Conservation (phyloP, 2,113 vertebrate genomes). For the Vulpes lagopus region DNA sequence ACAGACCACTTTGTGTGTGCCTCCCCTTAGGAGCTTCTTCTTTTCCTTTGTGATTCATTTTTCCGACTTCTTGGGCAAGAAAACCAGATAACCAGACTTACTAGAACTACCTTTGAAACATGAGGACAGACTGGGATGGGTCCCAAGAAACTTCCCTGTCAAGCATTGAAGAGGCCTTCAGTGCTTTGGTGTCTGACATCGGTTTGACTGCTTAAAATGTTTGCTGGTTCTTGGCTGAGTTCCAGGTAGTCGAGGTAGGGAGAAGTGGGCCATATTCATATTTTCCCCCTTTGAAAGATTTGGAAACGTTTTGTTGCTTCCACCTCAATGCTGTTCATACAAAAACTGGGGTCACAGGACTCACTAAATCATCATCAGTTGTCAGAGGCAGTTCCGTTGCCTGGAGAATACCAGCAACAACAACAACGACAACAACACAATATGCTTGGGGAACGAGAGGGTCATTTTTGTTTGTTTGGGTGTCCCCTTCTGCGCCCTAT, state of each 20-base stretch:
- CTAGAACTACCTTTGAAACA: neutral
- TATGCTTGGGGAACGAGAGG: neutral
- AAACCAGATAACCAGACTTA: constrained; percentile 40
- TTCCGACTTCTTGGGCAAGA: constrained; percentile 43
- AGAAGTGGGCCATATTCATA: constrained; percentile 18
- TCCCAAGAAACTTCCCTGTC: neutral
- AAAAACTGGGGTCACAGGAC: neutral
- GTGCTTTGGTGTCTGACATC: neutral
- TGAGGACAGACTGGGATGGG: neutral
- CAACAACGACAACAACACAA: neutral
- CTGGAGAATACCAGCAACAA: constrained; percentile 28
- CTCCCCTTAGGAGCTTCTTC: neutral
- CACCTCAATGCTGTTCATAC: constrained; percentile 24
- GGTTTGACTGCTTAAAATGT: neutral
- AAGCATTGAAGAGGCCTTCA: neutral
- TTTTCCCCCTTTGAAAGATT: neutral
- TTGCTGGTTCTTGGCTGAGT: constrained; percentile 16
- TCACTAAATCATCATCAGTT: neutral
- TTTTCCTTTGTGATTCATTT: constrained; percentile 16
- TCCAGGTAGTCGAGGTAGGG: constrained; percentile 1
- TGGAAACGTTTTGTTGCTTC: constrained; percentile 52
- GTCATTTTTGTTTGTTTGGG: neutral
- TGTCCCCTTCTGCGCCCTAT: constrained; percentile 21
- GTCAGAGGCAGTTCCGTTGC: neutral
- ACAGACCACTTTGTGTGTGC: neutral